Percentiles rank a stretch among this genome's conserved stretches.
phyloP scores from a whole-genome alignment of 2,113 vertebrate species.

The Tragulus kanchil region DNA sequence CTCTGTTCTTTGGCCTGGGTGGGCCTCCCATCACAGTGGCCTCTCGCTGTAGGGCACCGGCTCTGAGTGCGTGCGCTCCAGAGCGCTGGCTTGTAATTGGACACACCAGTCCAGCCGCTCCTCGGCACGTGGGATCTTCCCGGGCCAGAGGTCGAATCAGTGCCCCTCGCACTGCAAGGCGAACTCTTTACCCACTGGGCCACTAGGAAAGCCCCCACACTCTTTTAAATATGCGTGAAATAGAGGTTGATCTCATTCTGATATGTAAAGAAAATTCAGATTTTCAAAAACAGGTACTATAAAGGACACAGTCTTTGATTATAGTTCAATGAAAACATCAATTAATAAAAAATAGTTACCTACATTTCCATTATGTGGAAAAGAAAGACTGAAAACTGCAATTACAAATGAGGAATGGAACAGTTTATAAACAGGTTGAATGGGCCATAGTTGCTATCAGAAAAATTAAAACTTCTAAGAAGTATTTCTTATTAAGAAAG shows the following conservation, averaged over 20 bases:
- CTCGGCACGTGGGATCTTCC: no score
- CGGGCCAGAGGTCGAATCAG: no score
- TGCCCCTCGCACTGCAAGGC: no score
- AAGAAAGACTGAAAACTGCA: neutral
- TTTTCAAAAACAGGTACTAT: neutral
- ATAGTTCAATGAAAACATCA: neutral
- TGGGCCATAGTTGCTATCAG: neutral
- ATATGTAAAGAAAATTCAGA: neutral
- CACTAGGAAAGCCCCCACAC: no score
- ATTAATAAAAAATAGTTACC: neutral
- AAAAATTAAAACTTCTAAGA: neutral
- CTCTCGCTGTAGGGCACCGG: no score
- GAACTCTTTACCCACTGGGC: no score
- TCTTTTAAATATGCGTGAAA: neutral
- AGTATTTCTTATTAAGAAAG: neutral
- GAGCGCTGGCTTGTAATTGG: no score
- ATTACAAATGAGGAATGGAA: neutral
- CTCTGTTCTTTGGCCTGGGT: no score
- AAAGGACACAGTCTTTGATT: neutral
- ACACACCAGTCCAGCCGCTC: no score
- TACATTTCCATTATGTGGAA: neutral
- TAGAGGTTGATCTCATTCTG: neutral
- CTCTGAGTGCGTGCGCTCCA: no score
- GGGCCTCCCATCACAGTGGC: no score
- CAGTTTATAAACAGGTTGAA: neutral